Base-by-base conservation (phyloP, 2,797 vertebrate species). In the Anguilla obscura region DNA sequence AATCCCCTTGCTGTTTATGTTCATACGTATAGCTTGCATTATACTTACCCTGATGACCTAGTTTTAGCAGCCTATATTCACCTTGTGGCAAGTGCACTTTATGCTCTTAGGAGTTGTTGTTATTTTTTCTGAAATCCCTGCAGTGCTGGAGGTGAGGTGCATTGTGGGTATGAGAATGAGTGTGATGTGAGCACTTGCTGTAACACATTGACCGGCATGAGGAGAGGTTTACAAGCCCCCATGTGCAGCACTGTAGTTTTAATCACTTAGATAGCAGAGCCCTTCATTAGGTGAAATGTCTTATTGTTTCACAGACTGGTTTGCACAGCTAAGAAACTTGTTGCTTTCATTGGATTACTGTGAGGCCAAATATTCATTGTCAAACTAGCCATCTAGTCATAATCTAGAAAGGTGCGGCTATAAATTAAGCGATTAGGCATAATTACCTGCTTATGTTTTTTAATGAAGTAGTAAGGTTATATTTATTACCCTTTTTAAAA, bases 121-220 rank as follows among this genome's bases (percentile, higher is more conserved):
- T 74, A 4, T 74, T 33, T 12, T 18, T 33, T 12, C 71, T 36
- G 30, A 76, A 40, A 76, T 76, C 30, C 12, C 16, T 76, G 71
- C 24, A 76, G 71, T 76, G 71, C 71, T 76, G 71, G 71, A 76
- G 71, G 71, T 76, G 33, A 36, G 33, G 71, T 76, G 71, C 33
- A 76, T 76, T 76, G 30, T 76, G 71, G 71, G 71, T 40, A 76
- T 76, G 71, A 76, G 33, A 76, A 18, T 76, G 30, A 18, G 71
- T 40, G 71, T 76, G 33, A 40, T 40, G 71, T 76, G 71, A 40
- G 33, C 71, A 76, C 33, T 76, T 76, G 71, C 71, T 76, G 14
- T 76, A 76, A 33, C 30, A 76, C 71, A 76, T 76, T 76, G 71
- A 76, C 33, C 71, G 18, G 71, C 16, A 76, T 76, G 71, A 76